Percentiles rank a stretch among this genome's conserved stretches.
phyloP scores from a whole-genome alignment of 2,797 vertebrate genomes.

The Sebastes trivittatus region DNA sequence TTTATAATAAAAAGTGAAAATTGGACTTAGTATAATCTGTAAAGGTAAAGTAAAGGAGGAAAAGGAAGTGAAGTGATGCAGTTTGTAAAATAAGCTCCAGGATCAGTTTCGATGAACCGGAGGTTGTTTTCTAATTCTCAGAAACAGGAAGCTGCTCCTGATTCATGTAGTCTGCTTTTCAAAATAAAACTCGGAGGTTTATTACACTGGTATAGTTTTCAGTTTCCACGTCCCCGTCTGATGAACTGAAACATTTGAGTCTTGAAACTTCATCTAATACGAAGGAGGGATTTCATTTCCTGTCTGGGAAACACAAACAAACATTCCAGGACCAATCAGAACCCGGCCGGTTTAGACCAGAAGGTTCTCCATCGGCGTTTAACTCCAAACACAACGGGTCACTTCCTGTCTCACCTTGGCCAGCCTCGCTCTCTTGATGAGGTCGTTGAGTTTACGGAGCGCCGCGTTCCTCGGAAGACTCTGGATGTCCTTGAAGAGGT shows the following conservation, averaged over 20 bases:
- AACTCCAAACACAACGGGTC: slow-evolving; percentile 2
- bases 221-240: background rate
- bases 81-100: too few species aligned
- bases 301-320: background rate
- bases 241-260: background rate
- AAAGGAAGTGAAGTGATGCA: too few species aligned
- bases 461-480: slow-evolving; percentile 94
- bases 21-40: too few species aligned
- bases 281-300: background rate
- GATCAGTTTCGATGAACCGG: too few species aligned
- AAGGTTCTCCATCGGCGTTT: background rate
- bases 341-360: background rate
- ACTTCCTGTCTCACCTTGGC: slow-evolving; percentile 88
- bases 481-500: slow-evolving; percentile 96
- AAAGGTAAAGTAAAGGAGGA: too few species aligned
- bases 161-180: background rate
- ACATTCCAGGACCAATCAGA: background rate
- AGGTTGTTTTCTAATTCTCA: background rate
- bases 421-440: slow-evolving; percentile 94
- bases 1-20: too few species aligned
- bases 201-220: too few species aligned
- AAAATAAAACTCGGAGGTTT: background rate
- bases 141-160: background rate
- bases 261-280: background rate
- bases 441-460: slow-evolving; percentile 96